Evolutionary conservation across 1,140 invertebrate genomes (phyloP).

Genomic region (Oryctes rhinoceros): DNA sequence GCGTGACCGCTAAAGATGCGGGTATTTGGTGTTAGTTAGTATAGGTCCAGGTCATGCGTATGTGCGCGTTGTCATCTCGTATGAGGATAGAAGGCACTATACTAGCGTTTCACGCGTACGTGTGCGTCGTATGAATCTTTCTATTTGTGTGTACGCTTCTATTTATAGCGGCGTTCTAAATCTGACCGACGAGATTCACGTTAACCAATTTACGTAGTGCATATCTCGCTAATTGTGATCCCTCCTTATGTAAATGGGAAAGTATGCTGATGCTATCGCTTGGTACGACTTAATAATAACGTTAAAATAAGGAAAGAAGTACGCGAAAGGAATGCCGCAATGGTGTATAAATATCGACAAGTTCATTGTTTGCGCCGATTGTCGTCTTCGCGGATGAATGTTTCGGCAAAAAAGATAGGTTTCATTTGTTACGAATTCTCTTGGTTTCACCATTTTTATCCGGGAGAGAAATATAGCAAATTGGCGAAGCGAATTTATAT

Average conservation of each 20-base stretch:
- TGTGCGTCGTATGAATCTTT: neutral
- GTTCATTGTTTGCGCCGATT: neutral
- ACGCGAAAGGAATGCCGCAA: neutral
- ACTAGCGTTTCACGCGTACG: neutral
- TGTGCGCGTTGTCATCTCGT: conserved; percentile 5
- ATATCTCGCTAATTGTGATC: conserved; percentile 7
- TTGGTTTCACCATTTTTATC: too few species aligned
- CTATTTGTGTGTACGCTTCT: conserved; percentile 3
- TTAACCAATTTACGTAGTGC: neutral
- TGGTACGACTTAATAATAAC: neutral
- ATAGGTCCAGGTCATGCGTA: conserved; percentile 9
- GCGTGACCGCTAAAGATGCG: neutral
- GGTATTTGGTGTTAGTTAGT: conserved; percentile 6
- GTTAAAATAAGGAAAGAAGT: conserved; percentile 1
- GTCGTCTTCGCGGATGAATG: neutral
- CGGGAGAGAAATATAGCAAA: too few species aligned
- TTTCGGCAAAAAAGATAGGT: too few species aligned
- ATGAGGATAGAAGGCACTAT: neutral
- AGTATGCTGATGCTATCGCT: neutral
- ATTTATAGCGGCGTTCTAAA: conserved; percentile 8
- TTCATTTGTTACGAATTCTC: too few species aligned
- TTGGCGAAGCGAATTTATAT: too few species aligned
- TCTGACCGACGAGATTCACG: conserved; percentile 12
- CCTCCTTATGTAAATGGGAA: conserved; percentile 1
- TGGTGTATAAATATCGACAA: neutral